These are phyloP conservation scores for Apus apus DNA, from an alignment of 2,113 vertebrate species.

Conservation along the genomic window DNA sequence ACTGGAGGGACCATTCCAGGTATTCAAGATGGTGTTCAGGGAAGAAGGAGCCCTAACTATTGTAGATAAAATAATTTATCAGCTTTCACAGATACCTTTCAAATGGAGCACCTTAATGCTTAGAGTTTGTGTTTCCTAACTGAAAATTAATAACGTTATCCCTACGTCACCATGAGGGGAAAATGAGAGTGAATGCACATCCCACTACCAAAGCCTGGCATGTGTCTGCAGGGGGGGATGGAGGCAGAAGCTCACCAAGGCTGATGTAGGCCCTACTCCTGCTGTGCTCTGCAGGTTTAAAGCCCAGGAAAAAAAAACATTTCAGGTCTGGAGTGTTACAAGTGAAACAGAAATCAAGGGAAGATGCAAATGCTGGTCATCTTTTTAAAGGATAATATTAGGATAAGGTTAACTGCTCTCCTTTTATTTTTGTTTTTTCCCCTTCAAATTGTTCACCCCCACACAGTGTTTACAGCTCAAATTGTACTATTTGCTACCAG, in stretches of 20 bases:
- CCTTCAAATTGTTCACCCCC: background rate
- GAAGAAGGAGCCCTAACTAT: background rate
- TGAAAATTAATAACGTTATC: background rate
- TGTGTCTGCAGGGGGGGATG: accelerated
- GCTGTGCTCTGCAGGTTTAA: background rate
- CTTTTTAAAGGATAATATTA: background rate
- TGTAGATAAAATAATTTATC: background rate
- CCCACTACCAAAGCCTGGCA: accelerated
- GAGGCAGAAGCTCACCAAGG: background rate
- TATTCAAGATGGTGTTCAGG: background rate
- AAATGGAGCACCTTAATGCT: background rate
- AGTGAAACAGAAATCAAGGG: background rate
- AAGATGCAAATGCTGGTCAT: background rate
- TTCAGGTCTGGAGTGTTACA: background rate
- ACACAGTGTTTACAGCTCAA: background rate
- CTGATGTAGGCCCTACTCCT: background rate
- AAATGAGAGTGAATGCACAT: accelerated
- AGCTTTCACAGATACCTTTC: background rate
- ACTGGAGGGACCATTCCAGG: background rate
- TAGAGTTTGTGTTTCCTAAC: background rate
- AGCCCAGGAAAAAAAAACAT: background rate
- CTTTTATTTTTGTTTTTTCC: background rate
- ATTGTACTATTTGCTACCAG: background rate
- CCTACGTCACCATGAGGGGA: accelerated
- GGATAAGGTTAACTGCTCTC: background rate